Conservation (phyloP, 2,113 vertebrate species). For the Riparia riparia region DNA sequence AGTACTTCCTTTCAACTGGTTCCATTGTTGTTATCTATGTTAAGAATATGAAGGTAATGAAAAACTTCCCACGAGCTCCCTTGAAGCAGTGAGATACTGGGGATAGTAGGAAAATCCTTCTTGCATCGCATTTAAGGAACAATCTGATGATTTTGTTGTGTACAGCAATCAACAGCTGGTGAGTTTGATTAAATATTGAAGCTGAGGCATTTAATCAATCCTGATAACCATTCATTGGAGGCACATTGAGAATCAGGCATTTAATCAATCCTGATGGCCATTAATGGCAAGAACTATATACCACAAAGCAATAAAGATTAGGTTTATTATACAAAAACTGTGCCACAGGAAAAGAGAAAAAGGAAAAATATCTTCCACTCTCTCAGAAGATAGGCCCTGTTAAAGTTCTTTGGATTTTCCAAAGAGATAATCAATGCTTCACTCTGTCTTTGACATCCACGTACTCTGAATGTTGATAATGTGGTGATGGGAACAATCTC, state of each 20-base stretch:
- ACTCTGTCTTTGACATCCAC: neutral
- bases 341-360: neutral
- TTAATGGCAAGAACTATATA: neutral
- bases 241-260: neutral
- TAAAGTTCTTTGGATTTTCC: neutral
- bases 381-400: neutral
- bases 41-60: neutral
- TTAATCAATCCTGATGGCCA: constrained; percentile 26
- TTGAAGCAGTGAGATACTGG: neutral
- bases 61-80: neutral
- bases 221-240: constrained; percentile 9
- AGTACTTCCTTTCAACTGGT: neutral
- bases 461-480: neutral
- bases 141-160: neutral
- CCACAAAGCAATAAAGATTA: constrained; percentile 34
- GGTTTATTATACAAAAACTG: neutral
- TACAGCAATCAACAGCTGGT: neutral
- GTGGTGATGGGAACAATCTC: neutral
- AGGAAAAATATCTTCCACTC: neutral
- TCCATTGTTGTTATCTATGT: neutral
- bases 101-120: neutral
- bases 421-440: neutral
- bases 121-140: neutral
- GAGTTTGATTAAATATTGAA: constrained; percentile 52
- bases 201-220: constrained; percentile 31